Evolutionary conservation across 2,113 vertebrate species (phyloP).

Genomic region (Ahaetulla prasina): DNA sequence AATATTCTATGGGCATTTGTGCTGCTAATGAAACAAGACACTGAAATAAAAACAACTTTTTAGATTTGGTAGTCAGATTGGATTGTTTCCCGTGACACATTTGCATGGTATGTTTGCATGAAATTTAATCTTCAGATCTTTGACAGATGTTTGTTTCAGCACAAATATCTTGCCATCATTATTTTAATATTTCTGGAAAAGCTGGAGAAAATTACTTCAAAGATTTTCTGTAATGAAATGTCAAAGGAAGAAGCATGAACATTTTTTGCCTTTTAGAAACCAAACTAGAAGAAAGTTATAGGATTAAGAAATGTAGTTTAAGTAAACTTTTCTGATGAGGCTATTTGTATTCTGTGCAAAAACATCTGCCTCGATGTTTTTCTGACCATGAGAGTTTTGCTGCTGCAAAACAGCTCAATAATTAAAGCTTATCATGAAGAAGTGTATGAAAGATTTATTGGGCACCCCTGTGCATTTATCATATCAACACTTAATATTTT

Average conservation of each 20-base stretch:
- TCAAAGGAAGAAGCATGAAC: slow-evolving; percentile 37
- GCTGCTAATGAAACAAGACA: slow-evolving; percentile 6
- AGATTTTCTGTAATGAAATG: slow-evolving; percentile 28
- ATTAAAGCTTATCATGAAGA: background rate
- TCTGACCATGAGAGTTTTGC: slow-evolving; percentile 4
- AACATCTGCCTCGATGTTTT: slow-evolving; percentile 27
- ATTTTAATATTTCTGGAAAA: slow-evolving; percentile 16
- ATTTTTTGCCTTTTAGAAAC: slow-evolving; percentile 23
- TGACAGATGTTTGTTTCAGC: background rate
- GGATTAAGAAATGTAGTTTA: slow-evolving; percentile 46
- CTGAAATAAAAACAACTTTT: background rate
- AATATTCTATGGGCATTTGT: slow-evolving; percentile 26
- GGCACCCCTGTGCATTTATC: fast-evolving
- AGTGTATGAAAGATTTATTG: background rate
- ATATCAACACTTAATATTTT: background rate
- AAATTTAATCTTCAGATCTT: background rate
- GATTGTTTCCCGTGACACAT: slow-evolving; percentile 10
- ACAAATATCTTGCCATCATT: background rate
- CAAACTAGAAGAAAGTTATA: slow-evolving; percentile 41
- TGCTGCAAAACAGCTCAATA: slow-evolving; percentile 18
- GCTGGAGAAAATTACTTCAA: slow-evolving; percentile 41
- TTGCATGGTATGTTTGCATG: background rate
- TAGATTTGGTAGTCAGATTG: background rate
- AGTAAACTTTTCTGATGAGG: slow-evolving; percentile 44
- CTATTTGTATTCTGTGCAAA: background rate